Evolutionary conservation across 2,113 vertebrate genomes (phyloP).

Genomic region (Octodon degus): DNA sequence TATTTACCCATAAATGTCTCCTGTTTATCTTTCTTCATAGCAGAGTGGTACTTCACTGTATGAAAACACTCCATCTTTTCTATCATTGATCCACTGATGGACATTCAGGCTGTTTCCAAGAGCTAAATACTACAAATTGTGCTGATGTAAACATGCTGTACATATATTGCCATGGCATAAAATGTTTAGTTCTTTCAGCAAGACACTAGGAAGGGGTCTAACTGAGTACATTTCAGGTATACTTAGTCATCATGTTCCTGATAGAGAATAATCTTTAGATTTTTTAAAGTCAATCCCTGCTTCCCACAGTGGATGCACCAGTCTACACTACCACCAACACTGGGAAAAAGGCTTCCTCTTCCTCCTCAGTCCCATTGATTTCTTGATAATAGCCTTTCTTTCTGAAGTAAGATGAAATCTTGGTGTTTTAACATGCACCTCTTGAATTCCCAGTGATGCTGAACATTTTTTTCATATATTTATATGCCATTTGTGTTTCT

Average conservation of each 20-base stretch:
- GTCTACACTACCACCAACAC: not conserved
- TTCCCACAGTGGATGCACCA: not conserved
- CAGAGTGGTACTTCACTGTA: not conserved
- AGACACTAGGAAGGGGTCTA: not conserved
- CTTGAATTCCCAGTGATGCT: not conserved
- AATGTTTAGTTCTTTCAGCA: not conserved
- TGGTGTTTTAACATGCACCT: not conserved
- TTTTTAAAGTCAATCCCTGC: not conserved
- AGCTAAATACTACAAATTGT: not conserved
- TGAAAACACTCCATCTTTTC: not conserved
- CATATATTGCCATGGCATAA: not conserved
- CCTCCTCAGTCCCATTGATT: not conserved
- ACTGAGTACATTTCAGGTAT: too few species aligned
- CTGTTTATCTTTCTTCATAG: not conserved
- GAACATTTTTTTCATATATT: not conserved
- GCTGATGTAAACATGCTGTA: not conserved
- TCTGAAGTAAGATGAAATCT: not conserved
- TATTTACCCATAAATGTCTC: not conserved
- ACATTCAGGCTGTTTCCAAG: not conserved
- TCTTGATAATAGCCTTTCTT: not conserved
- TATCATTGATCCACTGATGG: not conserved
- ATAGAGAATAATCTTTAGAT: not conserved
- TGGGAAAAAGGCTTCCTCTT: not conserved
- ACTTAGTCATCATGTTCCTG: too few species aligned
- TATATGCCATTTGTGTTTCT: not conserved